Conservation (phyloP, 2,113 vertebrate species). For the Ophiodon elongatus region DNA sequence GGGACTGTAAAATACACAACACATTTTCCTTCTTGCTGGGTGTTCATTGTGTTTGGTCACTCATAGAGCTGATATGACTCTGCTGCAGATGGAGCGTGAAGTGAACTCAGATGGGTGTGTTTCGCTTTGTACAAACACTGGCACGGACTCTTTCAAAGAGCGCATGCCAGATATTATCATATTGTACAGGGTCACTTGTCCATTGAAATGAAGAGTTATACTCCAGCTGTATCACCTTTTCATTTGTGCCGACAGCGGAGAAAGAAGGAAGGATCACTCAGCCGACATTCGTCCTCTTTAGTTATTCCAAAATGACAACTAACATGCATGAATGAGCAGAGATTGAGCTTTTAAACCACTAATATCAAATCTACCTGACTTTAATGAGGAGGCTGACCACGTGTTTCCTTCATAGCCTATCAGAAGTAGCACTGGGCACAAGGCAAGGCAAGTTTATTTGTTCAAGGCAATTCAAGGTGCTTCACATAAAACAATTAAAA, state of each 20-base stretch:
- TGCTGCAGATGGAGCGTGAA: background rate
- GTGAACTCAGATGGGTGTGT: slow-evolving; percentile 35
- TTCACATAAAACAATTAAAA: too few relatives aligned
- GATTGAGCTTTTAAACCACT: slow-evolving; percentile 14
- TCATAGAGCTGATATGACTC: background rate
- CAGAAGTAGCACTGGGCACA: background rate
- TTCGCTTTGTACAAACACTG: slow-evolving; percentile 20
- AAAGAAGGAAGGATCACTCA: slow-evolving; percentile 1
- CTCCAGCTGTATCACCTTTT: background rate
- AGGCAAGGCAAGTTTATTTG: too few relatives aligned
- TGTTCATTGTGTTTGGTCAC: slow-evolving; percentile 4
- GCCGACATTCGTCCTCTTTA: slow-evolving; percentile 17
- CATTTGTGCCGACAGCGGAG: background rate
- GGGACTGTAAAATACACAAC: background rate
- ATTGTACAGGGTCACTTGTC: background rate
- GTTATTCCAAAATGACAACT: slow-evolving; percentile 4
- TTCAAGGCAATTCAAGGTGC: too few relatives aligned
- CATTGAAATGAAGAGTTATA: background rate
- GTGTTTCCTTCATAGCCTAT: background rate
- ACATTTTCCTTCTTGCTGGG: background rate
- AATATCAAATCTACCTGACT: background rate
- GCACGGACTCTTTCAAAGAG: background rate
- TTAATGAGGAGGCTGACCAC: background rate
- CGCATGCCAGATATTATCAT: background rate
- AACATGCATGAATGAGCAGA: slow-evolving; percentile 14